Base-by-base conservation (phyloP, 2,797 vertebrate species). In the Epinephelus malabaricus region DNA sequence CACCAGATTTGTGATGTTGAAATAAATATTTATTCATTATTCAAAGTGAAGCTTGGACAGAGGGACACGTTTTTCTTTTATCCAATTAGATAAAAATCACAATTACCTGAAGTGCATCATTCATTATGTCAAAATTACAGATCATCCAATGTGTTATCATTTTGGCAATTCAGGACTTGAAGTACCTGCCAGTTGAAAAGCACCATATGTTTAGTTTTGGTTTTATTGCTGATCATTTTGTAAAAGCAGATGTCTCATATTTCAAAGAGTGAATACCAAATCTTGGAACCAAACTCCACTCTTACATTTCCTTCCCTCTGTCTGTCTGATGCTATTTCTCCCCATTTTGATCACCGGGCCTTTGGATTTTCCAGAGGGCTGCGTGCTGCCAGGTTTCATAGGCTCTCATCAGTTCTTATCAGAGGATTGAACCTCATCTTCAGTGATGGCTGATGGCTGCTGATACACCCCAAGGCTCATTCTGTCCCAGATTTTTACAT, bases 401-500 rank as follows among this genome's bases (percentile, higher is more conserved):
- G 59, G 73, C 78, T 83, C 79, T 73, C 69, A 1, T 46, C 53
- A 71, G 66, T 73, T 83, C 72, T 82, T 85, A 91, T 92, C 85
- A 76, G 68, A 87, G 85, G 79, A 86, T 70, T 86, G 79, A 85
- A 86, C 77, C 76, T 85, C 86, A 63, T 92, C 83, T 70, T 83
- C 68, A 66, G 53, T 76, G 78, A 86, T 79, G 79, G 78, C 69
- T 83, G 82, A 83, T 76, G 73, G 78, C 78, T 82, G 81, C 67
- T 86, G 79, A 89, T 83, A 71, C 83, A 82, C 86, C 92, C 81
- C 49, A 38, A 89, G 89, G 90, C 88, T 81, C 58, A 30, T 38
- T 85, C 74, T 90, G 92, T 69, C 92, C 93, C 84, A 94, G 89
- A 91, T 93, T 88, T 83, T 67, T 63, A 64, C 64, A 71, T 46